Percentiles rank a stretch among this genome's conserved stretches.
Conservation (phyloP, 2,113 vertebrate species). For the Channa argus region DNA sequence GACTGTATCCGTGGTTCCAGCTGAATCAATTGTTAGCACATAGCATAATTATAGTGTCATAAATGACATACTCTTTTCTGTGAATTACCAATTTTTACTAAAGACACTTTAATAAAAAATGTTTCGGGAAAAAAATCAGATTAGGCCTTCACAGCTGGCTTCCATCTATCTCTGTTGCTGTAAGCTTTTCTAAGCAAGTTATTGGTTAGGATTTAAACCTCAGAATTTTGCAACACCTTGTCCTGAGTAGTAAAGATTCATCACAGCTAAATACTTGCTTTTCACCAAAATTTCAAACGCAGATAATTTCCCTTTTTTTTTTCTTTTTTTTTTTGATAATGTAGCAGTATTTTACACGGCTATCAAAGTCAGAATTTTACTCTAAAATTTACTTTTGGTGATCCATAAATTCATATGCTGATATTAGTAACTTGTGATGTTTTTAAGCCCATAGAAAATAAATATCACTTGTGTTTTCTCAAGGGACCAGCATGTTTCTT, state of each 20-base stretch:
- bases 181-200: no score
- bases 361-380: neutral
- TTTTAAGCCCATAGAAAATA: conserved; percentile 9
- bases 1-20: neutral
- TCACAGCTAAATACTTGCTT: neutral
- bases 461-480: conserved; percentile 17
- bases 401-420: neutral
- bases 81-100: neutral
- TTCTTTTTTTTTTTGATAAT: neutral
- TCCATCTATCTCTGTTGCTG: neutral
- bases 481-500: conserved; percentile 33
- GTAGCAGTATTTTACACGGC: neutral
- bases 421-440: neutral
- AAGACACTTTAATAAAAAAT: neutral
- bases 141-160: neutral
- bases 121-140: neutral
- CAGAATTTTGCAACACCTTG: no score
- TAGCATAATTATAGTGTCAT: no score
- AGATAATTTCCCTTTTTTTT: neutral
- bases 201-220: no score
- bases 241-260: neutral
- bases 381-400: neutral
- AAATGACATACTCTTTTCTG: no score
- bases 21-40: neutral
- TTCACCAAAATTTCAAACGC: neutral